Percentiles rank a stretch among this genome's conserved stretches.
Conservation (phyloP, 2,888 invertebrate species). For the Atethmia centrago region DNA sequence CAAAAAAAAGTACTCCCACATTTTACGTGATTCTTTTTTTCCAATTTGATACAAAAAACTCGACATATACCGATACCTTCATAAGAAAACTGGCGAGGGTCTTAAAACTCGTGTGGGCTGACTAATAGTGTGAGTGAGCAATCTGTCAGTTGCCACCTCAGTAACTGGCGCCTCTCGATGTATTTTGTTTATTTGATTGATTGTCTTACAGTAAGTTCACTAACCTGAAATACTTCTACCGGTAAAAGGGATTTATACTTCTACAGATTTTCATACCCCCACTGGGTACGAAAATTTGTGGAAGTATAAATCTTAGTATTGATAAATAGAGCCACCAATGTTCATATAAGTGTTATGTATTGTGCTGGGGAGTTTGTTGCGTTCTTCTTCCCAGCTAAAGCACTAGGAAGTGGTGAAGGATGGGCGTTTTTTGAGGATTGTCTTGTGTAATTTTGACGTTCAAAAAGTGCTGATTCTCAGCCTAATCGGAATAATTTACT, state of each 20-base stretch:
- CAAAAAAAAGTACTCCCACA: background rate
- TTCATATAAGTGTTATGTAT: background rate
- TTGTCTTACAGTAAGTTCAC: slow-evolving; percentile 16
- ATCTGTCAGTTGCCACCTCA: slow-evolving; percentile 23
- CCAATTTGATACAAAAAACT: background rate
- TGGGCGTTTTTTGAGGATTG: too few species aligned
- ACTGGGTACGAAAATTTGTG: too few species aligned
- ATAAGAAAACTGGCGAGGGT: background rate
- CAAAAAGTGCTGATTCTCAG: too few species aligned
- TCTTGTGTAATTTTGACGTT: too few species aligned
- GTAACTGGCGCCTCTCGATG: slow-evolving; percentile 15
- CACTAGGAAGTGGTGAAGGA: too few species aligned
- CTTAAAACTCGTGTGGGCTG: background rate
- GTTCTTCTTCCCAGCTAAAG: too few species aligned
- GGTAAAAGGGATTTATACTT: background rate
- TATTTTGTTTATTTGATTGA: slow-evolving; percentile 43
- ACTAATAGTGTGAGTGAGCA: slow-evolving; percentile 13
- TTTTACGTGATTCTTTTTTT: background rate
- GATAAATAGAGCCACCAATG: background rate
- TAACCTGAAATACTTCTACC: slow-evolving; percentile 11
- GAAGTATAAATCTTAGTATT: background rate
- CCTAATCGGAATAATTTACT: too few species aligned
- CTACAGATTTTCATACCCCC: too few species aligned
- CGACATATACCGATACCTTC: background rate
- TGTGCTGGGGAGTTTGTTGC: too few species aligned